Conservation (phyloP, 2,888 invertebrate species). For the Diarsia rubi region DNA sequence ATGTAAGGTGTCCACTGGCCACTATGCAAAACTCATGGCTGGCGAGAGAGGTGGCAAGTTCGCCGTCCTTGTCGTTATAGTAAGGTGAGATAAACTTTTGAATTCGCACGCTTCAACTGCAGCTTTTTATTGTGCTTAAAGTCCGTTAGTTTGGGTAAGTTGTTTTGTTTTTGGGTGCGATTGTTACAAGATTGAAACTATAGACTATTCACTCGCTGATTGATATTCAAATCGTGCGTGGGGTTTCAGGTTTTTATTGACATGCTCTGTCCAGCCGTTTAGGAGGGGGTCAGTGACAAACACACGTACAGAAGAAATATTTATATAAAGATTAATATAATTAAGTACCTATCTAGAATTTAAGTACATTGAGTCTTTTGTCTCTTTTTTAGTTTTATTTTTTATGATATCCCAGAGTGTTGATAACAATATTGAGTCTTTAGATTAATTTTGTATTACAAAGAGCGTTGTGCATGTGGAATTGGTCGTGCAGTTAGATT, state of each 20-base stretch:
- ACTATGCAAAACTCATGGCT: slow-evolving; percentile 85
- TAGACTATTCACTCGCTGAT: background rate
- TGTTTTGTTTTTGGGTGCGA: slow-evolving; percentile 33
- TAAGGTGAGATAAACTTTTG: slow-evolving; percentile 73
- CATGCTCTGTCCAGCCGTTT: no score
- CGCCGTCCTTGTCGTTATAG: slow-evolving; percentile 75
- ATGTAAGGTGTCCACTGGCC: slow-evolving; percentile 88
- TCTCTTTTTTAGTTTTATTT: no score
- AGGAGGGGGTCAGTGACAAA: no score
- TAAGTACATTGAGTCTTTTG: no score
- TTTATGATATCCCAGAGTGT: no score
- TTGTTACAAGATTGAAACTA: slow-evolving; percentile 13
- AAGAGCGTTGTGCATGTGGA: no score
- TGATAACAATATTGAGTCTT: no score
- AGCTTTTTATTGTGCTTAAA: slow-evolving; percentile 62
- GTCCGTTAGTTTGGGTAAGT: slow-evolving; percentile 53
- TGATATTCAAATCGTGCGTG: background rate
- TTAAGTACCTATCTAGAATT: no score
- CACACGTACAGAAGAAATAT: no score
- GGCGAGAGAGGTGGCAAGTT: slow-evolving; percentile 73
- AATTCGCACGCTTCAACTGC: slow-evolving; percentile 67
- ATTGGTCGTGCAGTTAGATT: no score
- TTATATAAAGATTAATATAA: no score
- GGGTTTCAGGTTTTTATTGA: background rate
- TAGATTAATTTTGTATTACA: no score